Base-by-base conservation (phyloP, 2,113 vertebrate species). In the Rhinoptilus africanus region DNA sequence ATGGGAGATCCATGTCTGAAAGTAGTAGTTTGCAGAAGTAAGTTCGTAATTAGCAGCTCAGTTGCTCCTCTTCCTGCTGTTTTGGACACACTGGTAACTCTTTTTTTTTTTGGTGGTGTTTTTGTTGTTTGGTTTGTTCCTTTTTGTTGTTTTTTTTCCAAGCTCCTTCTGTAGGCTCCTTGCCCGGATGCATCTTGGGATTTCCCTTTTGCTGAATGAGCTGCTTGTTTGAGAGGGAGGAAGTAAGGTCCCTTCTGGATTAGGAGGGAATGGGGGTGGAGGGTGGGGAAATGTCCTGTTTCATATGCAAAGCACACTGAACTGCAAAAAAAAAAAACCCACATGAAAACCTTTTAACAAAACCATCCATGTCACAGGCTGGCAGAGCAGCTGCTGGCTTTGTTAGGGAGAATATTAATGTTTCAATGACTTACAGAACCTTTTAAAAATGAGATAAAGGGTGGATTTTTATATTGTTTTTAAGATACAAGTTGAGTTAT, bases 151-250 rank as follows among this genome's bases (percentile, higher is more conserved):
- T 14, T 62, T 41, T 45, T 27, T 50, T 56, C 51, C 94, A 41
- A 76, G 73, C 88, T 96, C 63, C 89, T 90, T 82, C 95, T 90
- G 93, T 85, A 76, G 95, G 96, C 92, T 85, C 66, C 54, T 82
- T 81, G 96, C 96, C 98, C 92, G 88, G 41, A 82, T 97, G 97
- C 97, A 98, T 98, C 95, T 97, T 96, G 92, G 98, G 98, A 98
- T 98, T 98, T 98, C 98, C 98, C 97, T 98, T 98, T 97, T 98
- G 97, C 98, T 98, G 98, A 99, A 98, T 98, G 98, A 96, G 97
- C 97, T 77, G 92, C 98, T 99, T 99, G 98, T 98, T 98, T 87
- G 93, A 95, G 96, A 96, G 97, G 94, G 97, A 98, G 98, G 98
- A 99, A 99, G 98, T 98, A 54, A 98, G 97, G 98, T 98, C 98